Base-by-base conservation (phyloP, 2,888 invertebrate species). In the Xestia sexstrigata region DNA sequence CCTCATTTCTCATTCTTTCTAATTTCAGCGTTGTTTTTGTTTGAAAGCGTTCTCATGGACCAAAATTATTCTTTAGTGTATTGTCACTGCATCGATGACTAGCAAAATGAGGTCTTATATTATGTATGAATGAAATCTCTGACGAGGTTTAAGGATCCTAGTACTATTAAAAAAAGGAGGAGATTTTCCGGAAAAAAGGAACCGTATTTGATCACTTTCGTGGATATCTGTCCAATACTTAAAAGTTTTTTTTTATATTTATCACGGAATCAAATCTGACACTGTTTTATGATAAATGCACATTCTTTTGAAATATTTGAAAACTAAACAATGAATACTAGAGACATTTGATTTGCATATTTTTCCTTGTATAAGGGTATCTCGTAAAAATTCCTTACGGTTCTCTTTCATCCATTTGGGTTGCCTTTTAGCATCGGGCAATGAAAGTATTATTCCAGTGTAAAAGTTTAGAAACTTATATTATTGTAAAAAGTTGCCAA, bases 351-450 rank as follows among this genome's bases (percentile, higher is more conserved):
- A 86, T 88, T 87, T 78, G 71, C 80, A 88, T 87, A 78, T 78
- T 69, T 11, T 65, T 75, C 63, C 58, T 82, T 82, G 80, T 60
- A n/a, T n/a, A 73, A 39, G 78, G 66, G 76, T 71, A 76, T 69
- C 49, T 77, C 78, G 70, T 85, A 79, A 67, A 87, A 71, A 78
- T 79, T 86, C 80, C 85, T 87, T 83, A 85, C 88, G 82, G 88
- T 88, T 55, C 62, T 71, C 65, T 74, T 39, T 73, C n/a, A 62
- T 45, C 7, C n/a, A 66, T 42, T 42, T 75, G 35, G 58, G 68
- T 39, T 52, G 73, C 9, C 11, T 74, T 74, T 79, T 78, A 66
- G 58, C 49, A 62, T 35, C 35, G 11, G 68, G 74, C 62, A 74
- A 80, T 77, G 4, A 52, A 74, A 49, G 30, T 62, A 68, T 82